Conservation (phyloP, 2,888 invertebrate species). For the Pseudanteris insignis region DNA sequence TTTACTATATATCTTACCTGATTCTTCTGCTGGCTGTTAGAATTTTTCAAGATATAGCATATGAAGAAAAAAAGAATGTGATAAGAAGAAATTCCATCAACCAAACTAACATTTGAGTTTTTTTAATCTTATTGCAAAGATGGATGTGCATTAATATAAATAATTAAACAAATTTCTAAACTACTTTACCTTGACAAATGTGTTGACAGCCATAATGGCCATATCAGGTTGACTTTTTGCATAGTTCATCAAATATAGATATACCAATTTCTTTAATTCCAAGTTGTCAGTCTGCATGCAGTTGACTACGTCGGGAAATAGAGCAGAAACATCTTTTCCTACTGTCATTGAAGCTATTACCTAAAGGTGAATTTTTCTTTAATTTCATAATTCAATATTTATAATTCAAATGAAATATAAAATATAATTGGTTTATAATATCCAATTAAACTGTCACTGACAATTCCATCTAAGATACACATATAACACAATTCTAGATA, state of each 20-base stretch:
- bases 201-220: constrained; percentile 99
- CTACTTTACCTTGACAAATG: constrained; percentile 92
- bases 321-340: constrained; percentile 97
- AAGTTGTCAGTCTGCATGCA: constrained; percentile 99
- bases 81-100: constrained; percentile 30
- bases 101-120: constrained; percentile 37
- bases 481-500: no score
- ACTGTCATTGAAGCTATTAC: constrained; percentile 99
- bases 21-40: constrained; percentile 18
- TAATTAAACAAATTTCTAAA: constrained; percentile 45
- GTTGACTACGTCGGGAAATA: constrained; percentile 99
- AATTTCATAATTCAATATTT: no score
- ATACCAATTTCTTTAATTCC: constrained; percentile 97
- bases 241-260: constrained; percentile 99
- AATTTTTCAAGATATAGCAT: neutral
- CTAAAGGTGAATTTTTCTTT: no score
- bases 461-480: no score
- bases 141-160: constrained; percentile 55
- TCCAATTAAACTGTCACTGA: no score
- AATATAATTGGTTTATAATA: no score
- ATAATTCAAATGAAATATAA: no score
- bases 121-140: constrained; percentile 41
- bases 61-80: no score
- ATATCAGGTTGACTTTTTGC: constrained; percentile 99
- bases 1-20: constrained; percentile 23